Evolutionary conservation across 2,888 invertebrate species (phyloP).

Genomic region (Mechanitis mazaeus): DNA sequence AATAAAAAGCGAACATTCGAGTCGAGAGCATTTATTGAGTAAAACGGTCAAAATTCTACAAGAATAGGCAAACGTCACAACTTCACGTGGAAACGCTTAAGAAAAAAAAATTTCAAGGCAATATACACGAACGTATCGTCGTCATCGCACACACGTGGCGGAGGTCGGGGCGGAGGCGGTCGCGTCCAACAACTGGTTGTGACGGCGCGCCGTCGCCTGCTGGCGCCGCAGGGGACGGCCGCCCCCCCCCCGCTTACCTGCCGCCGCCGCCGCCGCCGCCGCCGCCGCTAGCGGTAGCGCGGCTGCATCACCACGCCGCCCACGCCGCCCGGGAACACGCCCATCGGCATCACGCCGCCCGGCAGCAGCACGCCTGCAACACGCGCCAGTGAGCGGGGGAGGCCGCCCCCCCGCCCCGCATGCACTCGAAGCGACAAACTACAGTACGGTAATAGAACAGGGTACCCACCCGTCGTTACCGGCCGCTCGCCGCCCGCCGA

Average conservation of each 20-base stretch:
- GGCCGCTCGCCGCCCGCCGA: conserved; percentile 37
- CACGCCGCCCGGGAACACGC: conserved; percentile 68
- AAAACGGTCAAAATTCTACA: conserved; percentile 76
- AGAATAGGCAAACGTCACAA: conserved; percentile 75
- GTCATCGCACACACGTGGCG: conserved; percentile 35
- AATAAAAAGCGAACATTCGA: conserved; percentile 50
- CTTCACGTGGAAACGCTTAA: conserved; percentile 70
- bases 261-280: conserved; percentile 45
- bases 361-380: conserved; percentile 70
- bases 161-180: conserved; percentile 68
- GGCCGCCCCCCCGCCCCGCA: conserved; percentile 32
- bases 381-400: conserved; percentile 22
- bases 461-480: conserved; percentile 71
- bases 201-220: conserved; percentile 56
- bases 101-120: conserved; percentile 71
- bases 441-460: conserved; percentile 70
- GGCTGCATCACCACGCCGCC: conserved; percentile 85
- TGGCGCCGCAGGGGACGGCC: conserved; percentile 22
- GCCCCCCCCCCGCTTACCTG: conserved; percentile 24
- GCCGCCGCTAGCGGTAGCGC: conserved; percentile 85
- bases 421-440: conserved; percentile 74
- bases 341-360: conserved; percentile 67
- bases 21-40: conserved; percentile 74
- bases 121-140: conserved; percentile 52
- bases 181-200: conserved; percentile 76